These are phyloP conservation scores for Climacteris rufus DNA, from an alignment of 2,113 vertebrate species.

Conservation along the genomic window DNA sequence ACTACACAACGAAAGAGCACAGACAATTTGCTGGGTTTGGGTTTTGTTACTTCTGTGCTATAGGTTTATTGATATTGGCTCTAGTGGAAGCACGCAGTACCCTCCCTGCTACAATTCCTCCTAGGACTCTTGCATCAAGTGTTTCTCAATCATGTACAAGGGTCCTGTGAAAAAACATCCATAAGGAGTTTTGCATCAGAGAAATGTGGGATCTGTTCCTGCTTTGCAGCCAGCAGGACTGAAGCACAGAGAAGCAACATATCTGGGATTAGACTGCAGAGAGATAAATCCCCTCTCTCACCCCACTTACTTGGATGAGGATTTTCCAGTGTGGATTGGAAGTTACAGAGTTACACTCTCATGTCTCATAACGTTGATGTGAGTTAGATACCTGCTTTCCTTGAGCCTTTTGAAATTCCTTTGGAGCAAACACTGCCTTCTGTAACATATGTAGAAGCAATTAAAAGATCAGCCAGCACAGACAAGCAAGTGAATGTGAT, in stretches of 20 bases:
- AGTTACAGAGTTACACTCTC: not conserved
- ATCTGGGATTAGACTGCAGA: not conserved
- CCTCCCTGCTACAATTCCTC: not conserved
- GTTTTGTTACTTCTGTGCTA: not conserved
- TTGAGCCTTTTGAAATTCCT: not conserved
- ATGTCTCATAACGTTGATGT: not conserved
- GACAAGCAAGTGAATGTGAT: not conserved
- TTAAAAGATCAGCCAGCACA: not conserved
- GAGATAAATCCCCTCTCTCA: not conserved
- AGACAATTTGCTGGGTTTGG: not conserved
- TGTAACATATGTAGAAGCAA: not conserved
- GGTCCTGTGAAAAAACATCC: not conserved
- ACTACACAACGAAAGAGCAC: rapidly evolving
- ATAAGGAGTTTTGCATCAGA: not conserved
- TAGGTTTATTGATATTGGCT: not conserved
- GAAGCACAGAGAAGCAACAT: rapidly evolving
- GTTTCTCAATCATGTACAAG: not conserved
- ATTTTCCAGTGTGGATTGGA: not conserved
- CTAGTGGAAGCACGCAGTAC: not conserved
- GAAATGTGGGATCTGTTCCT: not conserved
- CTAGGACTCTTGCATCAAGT: not conserved
- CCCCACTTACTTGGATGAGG: not conserved
- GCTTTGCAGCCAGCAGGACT: not conserved
- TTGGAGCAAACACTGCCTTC: not conserved
- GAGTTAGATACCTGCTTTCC: not conserved